Percentiles rank a stretch among this genome's conserved stretches.
Conservation (phyloP, 2,113 vertebrate genomes). For the Caretta caretta region DNA sequence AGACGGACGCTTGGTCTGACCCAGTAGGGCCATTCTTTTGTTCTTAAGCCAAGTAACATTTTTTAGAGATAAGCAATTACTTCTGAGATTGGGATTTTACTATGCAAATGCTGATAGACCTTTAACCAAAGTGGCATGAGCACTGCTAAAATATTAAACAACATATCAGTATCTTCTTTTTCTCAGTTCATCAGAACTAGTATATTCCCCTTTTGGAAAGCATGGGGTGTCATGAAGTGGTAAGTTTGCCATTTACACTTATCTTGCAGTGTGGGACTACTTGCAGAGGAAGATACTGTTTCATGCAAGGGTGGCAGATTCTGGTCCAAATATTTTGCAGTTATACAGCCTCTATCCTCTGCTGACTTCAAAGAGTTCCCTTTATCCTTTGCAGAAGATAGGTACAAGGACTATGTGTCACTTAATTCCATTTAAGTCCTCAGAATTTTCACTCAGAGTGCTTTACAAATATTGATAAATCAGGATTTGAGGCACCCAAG, state of each 20-base stretch:
- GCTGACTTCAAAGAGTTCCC: background rate
- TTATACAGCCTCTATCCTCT: background rate
- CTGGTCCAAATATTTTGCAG: background rate
- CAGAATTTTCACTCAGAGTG: background rate
- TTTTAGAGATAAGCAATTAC: background rate
- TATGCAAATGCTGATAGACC: background rate
- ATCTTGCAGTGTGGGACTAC: background rate
- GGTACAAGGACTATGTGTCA: background rate
- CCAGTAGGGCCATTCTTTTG: no score
- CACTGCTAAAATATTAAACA: background rate
- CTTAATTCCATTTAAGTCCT: background rate
- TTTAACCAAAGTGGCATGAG: background rate
- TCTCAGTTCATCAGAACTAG: background rate
- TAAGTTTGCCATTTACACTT: background rate
- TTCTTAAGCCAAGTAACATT: background rate
- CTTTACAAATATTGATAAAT: background rate
- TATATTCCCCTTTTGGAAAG: background rate
- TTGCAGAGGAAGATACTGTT: background rate
- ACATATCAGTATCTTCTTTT: background rate
- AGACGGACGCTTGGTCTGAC: no score
- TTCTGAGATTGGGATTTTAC: background rate
- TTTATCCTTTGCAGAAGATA: background rate
- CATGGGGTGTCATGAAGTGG: background rate
- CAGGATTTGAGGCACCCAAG: background rate
- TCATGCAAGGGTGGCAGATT: background rate